Evolutionary conservation across 2,888 invertebrate species (phyloP).

Genomic region (Nemurella pictetii): DNA sequence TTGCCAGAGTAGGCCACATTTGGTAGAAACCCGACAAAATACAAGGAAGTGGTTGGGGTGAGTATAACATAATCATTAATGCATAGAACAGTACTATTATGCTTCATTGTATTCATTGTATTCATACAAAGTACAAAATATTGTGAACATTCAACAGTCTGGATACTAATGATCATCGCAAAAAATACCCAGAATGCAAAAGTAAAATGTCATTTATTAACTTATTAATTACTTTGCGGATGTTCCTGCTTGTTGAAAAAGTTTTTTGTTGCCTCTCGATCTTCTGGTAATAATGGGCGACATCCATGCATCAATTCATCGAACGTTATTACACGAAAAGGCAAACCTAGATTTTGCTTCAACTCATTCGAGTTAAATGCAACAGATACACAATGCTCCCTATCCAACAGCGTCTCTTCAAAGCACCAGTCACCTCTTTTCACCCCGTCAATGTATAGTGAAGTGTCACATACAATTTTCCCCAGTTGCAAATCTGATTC

Average conservation of each 20-base stretch:
- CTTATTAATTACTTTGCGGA: background rate
- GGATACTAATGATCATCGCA: too few relatives aligned
- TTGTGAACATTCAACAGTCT: background rate
- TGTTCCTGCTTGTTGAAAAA: slow-evolving; percentile 62
- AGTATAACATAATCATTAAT: too few relatives aligned
- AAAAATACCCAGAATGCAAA: too few relatives aligned
- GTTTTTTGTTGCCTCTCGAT: slow-evolving; percentile 58
- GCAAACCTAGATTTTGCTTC: slow-evolving; percentile 34
- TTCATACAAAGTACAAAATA: background rate
- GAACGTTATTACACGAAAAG: slow-evolving; percentile 62
- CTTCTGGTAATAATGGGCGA: slow-evolving; percentile 56
- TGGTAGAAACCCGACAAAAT: too few relatives aligned
- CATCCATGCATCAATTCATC: slow-evolving; percentile 62
- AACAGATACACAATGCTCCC: slow-evolving; percentile 77
- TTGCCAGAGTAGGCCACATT: too few relatives aligned
- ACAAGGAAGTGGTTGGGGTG: too few relatives aligned
- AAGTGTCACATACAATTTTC: slow-evolving; percentile 64
- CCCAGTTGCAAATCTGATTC: slow-evolving; percentile 55
- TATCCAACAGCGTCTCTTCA: slow-evolving; percentile 79
- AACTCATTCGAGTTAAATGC: slow-evolving; percentile 57
- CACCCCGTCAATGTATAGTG: slow-evolving; percentile 63
- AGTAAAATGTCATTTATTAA: too few relatives aligned
- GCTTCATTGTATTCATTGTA: background rate
- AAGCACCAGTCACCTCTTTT: slow-evolving; percentile 71
- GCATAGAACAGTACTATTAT: background rate